These are phyloP conservation scores for Cheirogaleus medius DNA, from an alignment of 2,113 vertebrate genomes.

Conservation along the genomic window DNA sequence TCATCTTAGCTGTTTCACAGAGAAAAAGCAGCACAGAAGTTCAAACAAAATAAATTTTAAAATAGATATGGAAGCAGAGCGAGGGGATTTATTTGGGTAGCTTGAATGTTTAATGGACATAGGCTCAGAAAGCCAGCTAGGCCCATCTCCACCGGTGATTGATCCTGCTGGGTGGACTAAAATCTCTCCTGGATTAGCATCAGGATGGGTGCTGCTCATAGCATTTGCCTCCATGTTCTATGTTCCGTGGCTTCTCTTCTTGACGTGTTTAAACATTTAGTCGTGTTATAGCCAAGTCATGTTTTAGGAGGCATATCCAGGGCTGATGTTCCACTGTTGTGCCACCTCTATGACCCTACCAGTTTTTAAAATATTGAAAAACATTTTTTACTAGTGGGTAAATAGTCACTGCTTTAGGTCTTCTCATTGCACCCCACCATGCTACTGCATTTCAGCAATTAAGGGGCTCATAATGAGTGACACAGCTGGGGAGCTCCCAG, in stretches of 20 bases:
- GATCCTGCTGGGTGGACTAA: not conserved
- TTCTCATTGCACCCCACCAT: not conserved
- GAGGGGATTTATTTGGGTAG: not conserved
- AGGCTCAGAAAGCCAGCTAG: not conserved
- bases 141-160: not conserved
- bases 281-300: not conserved
- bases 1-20: slow-evolving; percentile 58
- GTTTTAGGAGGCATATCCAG: not conserved
- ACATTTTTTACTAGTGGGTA: not conserved
- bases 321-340: not conserved
- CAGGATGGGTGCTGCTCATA: not conserved
- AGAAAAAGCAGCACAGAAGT: slow-evolving; percentile 53
- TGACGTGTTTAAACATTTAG: not conserved
- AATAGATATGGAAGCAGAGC: slow-evolving; percentile 29
- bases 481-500: not conserved
- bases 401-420: not conserved
- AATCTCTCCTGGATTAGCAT: not conserved
- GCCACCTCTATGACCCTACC: not conserved
- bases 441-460: not conserved
- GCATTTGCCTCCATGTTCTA: not conserved
- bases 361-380: not conserved
- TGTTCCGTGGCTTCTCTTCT: not conserved
- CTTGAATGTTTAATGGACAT: not conserved
- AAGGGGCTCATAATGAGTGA: not conserved
- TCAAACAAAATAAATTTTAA: slow-evolving; percentile 59